Evolutionary conservation across 2,797 vertebrate genomes (phyloP).

Genomic region (Cossypha caffra): DNA sequence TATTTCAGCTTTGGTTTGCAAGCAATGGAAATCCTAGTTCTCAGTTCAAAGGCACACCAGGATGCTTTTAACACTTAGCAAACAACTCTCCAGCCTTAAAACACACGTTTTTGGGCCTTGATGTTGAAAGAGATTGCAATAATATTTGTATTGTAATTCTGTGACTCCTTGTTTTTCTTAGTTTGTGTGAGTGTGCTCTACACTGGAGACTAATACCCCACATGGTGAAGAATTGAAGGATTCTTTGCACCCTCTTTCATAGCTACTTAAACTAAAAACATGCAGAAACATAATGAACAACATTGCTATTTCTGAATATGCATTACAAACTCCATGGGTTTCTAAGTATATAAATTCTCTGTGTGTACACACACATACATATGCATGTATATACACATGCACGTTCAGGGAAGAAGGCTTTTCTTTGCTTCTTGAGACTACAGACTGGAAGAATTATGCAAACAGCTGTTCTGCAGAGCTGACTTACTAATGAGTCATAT

Average conservation of each 20-base stretch:
- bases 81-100: background rate
- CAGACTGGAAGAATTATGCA: conserved; percentile 34
- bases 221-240: background rate
- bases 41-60: background rate
- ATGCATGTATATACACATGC: background rate
- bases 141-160: background rate
- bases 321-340: background rate
- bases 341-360: background rate
- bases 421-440: background rate
- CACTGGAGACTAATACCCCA: background rate
- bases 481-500: conserved; percentile 39
- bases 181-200: background rate
- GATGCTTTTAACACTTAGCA: background rate
- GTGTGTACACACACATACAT: background rate
- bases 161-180: background rate
- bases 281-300: background rate
- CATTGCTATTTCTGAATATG: background rate
- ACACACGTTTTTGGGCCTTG: background rate
- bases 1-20: background rate
- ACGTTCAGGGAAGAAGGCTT: background rate
- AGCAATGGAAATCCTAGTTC: background rate
- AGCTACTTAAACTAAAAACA: background rate
- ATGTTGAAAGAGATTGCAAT: background rate
- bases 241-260: background rate
- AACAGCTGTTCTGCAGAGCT: conserved; percentile 40